Percentiles rank a stretch among this genome's conserved stretches.
These are phyloP conservation scores for Dryobota labecula DNA, from an alignment of 2,888 invertebrate species.

Conservation along the genomic window DNA sequence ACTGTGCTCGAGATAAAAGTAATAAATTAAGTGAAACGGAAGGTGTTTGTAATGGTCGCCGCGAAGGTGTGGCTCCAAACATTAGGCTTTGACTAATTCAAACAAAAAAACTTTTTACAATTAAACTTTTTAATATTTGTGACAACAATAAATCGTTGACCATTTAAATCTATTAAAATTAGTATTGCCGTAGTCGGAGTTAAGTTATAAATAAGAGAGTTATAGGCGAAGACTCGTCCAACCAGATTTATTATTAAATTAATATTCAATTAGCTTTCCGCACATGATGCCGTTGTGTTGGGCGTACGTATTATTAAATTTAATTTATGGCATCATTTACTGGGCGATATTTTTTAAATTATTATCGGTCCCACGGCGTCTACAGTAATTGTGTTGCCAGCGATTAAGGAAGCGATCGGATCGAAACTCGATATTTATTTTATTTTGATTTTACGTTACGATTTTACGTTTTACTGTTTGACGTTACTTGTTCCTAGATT, in stretches of 20 bases:
- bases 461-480: slow-evolving; percentile 27
- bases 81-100: slow-evolving; percentile 75
- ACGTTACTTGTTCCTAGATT: slow-evolving; percentile 31
- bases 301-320: slow-evolving; percentile 90
- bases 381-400: slow-evolving; percentile 81
- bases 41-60: slow-evolving; percentile 86
- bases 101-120: slow-evolving; percentile 64
- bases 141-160: slow-evolving; percentile 72
- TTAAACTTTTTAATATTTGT: slow-evolving; percentile 60
- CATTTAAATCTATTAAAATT: slow-evolving; percentile 73
- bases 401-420: slow-evolving; percentile 75
- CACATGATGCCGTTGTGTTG: slow-evolving; percentile 88
- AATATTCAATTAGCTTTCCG: slow-evolving; percentile 91
- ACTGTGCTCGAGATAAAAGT: slow-evolving; percentile 88
- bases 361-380: slow-evolving; percentile 84
- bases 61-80: slow-evolving; percentile 82
- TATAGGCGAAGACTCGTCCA: slow-evolving; percentile 79
- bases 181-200: slow-evolving; percentile 75
- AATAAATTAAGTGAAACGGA: slow-evolving; percentile 89
- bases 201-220: slow-evolving; percentile 85
- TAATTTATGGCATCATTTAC: slow-evolving; percentile 90
- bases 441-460: slow-evolving; percentile 30
- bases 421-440: slow-evolving; percentile 52
- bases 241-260: slow-evolving; percentile 89
- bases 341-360: slow-evolving; percentile 88